Base-by-base conservation (phyloP, 2,888 invertebrate genomes). In the Eupithecia subfuscata region DNA sequence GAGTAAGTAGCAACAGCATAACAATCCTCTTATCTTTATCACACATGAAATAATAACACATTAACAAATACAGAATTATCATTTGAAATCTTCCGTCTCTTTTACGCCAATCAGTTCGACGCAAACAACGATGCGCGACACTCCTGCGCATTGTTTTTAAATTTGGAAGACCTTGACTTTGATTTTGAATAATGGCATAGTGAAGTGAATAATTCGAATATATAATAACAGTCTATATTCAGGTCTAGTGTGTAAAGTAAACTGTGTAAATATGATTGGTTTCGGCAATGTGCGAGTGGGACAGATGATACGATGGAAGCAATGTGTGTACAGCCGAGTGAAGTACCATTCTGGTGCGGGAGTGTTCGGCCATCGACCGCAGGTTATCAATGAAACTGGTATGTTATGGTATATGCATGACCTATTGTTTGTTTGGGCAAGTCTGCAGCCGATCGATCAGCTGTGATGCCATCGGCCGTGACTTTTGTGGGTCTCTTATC, bases 311-410 rank as follows among this genome's bases (percentile, higher is more conserved):
- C 83, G 78, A 81, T 91, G 90, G 88, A 91, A 88, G 82, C 86
- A 88, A 75, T 81, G 63, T 70, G 60, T 74, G 40, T 80, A 77
- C 75, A 84, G 84, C 78, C 83, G 90, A 71, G 74, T 88, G 78
- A 87, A 86, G 72, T 96, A 96, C 84, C 96, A 96, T 84, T 96
- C 95, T 79, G 95, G 95, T 80, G 88, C 87, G 75, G 96, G 96
- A 71, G 96, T 96, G 83, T 96, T 96, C 87, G 96, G 96, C 52
- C 96, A 96, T 91, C 95, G 95, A 87, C 94, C 95, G 79, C 87
- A 87, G 81, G 84, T 83, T 80, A 84, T 84, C 79, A 89, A 87
- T 79, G 91, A 94, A 83, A 84, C 80, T 81, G 94, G 94, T 94
- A 88, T 79, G 91, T 87, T 75, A n/a, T 70, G 40, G 40, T 22